Conservation (phyloP, 2,797 vertebrate species). For the Corythornis leucogaster region DNA sequence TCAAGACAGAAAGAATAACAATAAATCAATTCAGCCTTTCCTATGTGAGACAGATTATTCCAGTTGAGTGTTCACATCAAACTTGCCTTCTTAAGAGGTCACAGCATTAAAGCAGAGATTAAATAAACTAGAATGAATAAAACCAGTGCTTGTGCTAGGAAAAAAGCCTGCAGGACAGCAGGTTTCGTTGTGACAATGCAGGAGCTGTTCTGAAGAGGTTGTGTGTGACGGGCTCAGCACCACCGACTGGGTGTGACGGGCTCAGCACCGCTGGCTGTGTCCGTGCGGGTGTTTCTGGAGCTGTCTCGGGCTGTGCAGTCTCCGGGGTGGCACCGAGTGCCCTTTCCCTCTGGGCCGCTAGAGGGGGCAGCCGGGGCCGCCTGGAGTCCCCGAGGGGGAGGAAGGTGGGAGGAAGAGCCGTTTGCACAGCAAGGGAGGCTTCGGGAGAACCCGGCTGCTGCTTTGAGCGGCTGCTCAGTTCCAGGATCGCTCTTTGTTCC, state of each 20-base stretch:
- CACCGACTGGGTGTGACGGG: no score
- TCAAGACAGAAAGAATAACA: neutral
- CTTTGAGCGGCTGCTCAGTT: neutral
- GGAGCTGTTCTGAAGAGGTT: neutral
- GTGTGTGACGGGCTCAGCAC: no score
- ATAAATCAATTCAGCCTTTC: neutral
- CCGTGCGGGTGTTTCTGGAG: neutral
- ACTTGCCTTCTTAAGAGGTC: neutral
- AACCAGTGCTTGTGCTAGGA: neutral
- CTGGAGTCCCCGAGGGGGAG: neutral
- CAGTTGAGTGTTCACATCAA: neutral
- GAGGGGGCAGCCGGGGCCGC: neutral
- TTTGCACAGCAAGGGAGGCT: rapidly evolving
- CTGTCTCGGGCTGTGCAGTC: no score
- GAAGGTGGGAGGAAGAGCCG: neutral
- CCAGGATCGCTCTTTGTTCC: neutral
- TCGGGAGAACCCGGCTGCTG: rapidly evolving
- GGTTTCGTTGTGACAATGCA: neutral
- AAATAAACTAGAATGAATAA: neutral
- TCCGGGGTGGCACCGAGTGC: no score
- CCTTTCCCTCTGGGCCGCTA: neutral
- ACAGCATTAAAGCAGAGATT: neutral
- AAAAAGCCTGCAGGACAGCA: neutral
- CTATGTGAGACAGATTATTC: neutral
- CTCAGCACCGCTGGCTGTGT: no score